A percentile compares a stretch with the other conserved stretches of the same genome.
These are phyloP conservation scores for Acleris literana DNA, from an alignment of 2,888 invertebrate genomes.

Conservation along the genomic window DNA sequence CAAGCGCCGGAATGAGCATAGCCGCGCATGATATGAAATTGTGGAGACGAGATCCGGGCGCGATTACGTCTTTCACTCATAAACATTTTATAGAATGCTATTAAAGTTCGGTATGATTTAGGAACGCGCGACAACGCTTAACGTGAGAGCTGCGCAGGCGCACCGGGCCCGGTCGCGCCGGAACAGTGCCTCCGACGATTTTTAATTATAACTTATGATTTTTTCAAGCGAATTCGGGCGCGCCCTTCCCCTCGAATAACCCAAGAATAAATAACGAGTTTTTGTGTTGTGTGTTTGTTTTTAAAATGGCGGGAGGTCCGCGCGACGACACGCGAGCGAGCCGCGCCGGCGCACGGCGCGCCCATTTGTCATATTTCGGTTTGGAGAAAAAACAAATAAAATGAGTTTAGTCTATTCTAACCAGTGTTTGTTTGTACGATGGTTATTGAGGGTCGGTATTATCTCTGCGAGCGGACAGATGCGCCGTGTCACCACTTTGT, in stretches of 20 bases:
- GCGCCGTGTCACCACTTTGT: slow-evolving; percentile 62
- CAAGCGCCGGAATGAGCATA: slow-evolving; percentile 72
- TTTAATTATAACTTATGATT: slow-evolving; percentile 82
- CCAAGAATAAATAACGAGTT: slow-evolving; percentile 82
- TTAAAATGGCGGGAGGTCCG: slow-evolving; percentile 84
- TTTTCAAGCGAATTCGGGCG: slow-evolving; percentile 79
- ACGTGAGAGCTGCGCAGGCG: slow-evolving; percentile 12
- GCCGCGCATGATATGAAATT: slow-evolving; percentile 63
- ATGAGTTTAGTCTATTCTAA: slow-evolving; percentile 68
- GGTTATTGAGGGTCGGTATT: slow-evolving; percentile 78
- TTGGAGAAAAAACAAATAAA: slow-evolving; percentile 79
- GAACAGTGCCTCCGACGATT: slow-evolving; percentile 58
- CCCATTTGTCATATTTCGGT: slow-evolving; percentile 82
- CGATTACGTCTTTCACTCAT: slow-evolving; percentile 65
- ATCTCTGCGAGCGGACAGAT: slow-evolving; percentile 72
- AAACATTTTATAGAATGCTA: slow-evolving; percentile 49
- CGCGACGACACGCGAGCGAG: slow-evolving; percentile 81
- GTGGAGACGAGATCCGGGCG: slow-evolving; percentile 58
- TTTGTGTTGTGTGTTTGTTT: slow-evolving; percentile 82
- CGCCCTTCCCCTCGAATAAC: slow-evolving; percentile 79
- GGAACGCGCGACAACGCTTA: slow-evolving; percentile 29
- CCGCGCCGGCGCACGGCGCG: slow-evolving; percentile 52
- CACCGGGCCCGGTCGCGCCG: slow-evolving; percentile 3
- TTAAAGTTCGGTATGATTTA: slow-evolving; percentile 41
- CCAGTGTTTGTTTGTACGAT: slow-evolving; percentile 76